Evolutionary conservation across 1,140 invertebrate species (phyloP).

Genomic region (Papilio polytes): DNA sequence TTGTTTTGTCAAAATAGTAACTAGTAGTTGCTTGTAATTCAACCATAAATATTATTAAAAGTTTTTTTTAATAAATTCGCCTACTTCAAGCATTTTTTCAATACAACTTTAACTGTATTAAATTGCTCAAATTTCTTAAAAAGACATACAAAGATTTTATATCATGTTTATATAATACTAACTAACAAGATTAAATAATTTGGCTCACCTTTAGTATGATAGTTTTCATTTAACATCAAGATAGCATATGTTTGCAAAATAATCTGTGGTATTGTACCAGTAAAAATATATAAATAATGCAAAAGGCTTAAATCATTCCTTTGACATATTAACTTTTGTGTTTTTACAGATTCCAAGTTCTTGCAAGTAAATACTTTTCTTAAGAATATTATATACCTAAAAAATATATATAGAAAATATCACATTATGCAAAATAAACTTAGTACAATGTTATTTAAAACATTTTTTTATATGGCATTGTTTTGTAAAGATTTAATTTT

Average conservation of each 20-base stretch:
- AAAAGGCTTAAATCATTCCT: constrained; percentile 76
- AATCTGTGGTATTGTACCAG: constrained; percentile 77
- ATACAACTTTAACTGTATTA: neutral
- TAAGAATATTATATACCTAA: constrained; percentile 71
- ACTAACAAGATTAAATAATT: neutral
- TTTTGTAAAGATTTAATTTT: neutral
- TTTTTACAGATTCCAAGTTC: constrained; percentile 71
- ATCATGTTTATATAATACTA: neutral
- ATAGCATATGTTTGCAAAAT: constrained; percentile 78
- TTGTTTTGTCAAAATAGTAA: too few relatives aligned
- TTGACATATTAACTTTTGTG: constrained; percentile 68
- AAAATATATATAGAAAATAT: constrained; percentile 49
- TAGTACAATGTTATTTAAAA: neutral
- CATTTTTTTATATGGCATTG: neutral
- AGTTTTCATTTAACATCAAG: constrained; percentile 71
- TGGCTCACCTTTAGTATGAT: constrained; percentile 75
- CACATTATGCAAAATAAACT: neutral
- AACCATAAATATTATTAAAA: too few relatives aligned
- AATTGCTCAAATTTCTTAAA: neutral
- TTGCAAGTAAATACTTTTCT: constrained; percentile 75
- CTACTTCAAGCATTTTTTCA: neutral
- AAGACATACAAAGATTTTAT: neutral
- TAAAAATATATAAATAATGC: constrained; percentile 77
- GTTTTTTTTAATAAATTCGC: too few relatives aligned
- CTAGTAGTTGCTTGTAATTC: too few relatives aligned